Evolutionary conservation across 2,113 vertebrate genomes (phyloP).

Genomic region (Chaetops frenatus): DNA sequence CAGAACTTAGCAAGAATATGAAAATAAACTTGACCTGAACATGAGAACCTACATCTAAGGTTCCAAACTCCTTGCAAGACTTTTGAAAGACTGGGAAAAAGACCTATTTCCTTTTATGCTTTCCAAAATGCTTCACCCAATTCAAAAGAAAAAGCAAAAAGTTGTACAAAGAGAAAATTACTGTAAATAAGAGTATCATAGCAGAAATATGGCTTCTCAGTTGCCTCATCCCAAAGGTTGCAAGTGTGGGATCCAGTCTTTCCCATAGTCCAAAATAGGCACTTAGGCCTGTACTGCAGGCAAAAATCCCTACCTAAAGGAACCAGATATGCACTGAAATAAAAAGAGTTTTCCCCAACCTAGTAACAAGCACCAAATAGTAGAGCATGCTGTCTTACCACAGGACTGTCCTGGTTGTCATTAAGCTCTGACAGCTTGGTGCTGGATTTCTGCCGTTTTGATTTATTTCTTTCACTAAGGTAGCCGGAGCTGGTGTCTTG

Average conservation of each 20-base stretch:
- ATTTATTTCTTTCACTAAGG: constrained; percentile 70
- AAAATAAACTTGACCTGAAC: background rate
- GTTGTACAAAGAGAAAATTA: background rate
- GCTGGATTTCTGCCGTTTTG: constrained; percentile 80
- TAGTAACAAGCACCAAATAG: background rate
- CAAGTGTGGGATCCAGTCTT: background rate
- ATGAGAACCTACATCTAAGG: background rate
- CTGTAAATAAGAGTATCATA: background rate
- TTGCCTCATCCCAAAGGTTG: background rate
- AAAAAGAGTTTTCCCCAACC: background rate
- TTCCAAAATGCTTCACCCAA: background rate
- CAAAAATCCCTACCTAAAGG: background rate
- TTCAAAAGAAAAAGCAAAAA: background rate
- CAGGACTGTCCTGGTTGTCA: constrained; percentile 76
- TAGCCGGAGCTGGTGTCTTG: constrained; percentile 62
- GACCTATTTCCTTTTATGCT: background rate
- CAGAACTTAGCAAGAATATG: background rate
- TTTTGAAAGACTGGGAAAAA: background rate
- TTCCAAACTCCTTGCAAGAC: background rate
- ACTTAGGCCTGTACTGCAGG: background rate
- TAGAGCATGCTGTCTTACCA: constrained; percentile 72
- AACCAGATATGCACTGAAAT: background rate
- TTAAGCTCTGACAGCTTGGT: constrained; percentile 74
- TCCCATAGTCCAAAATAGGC: background rate
- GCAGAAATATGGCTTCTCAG: background rate